Evolutionary conservation across 2,113 vertebrate species (phyloP).

Genomic region (Marcusenius ussheri): DNA sequence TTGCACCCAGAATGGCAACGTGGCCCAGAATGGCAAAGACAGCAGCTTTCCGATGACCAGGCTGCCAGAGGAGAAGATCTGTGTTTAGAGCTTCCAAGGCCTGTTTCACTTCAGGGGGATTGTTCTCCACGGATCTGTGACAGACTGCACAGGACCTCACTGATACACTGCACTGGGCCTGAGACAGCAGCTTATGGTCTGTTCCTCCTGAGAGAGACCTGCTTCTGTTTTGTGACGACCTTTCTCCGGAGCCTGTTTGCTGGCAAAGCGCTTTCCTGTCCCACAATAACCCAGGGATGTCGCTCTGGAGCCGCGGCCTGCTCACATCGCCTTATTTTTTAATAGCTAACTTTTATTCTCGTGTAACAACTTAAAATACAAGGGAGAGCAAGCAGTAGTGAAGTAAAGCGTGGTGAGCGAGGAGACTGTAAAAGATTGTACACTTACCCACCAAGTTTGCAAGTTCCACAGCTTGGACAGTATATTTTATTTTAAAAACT

Average conservation of each 20-base stretch:
- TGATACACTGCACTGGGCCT: not conserved
- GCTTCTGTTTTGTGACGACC: not conserved
- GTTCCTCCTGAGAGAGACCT: not conserved
- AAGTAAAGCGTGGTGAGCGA: not conserved
- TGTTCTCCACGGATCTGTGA: not conserved
- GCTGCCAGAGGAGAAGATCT: constrained; percentile 40
- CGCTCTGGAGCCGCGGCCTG: not conserved
- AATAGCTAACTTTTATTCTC: no score
- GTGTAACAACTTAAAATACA: not conserved
- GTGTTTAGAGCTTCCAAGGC: not conserved
- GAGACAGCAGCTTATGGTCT: not conserved
- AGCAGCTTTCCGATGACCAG: constrained; percentile 54
- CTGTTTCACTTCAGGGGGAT: not conserved
- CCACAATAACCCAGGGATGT: not conserved
- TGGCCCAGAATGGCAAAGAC: constrained; percentile 57
- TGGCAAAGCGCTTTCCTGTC: not conserved
- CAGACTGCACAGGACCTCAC: not conserved
- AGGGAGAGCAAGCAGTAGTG: not conserved
- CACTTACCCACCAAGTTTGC: not conserved
- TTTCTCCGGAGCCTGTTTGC: not conserved
- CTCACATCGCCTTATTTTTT: not conserved
- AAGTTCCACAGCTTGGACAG: not conserved
- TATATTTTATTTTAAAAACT: not conserved
- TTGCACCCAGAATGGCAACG: constrained; percentile 42
- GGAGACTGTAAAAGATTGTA: not conserved